Evolutionary conservation across 2,797 vertebrate genomes (phyloP).

Genomic region (Enteromius trimaculatus): DNA sequence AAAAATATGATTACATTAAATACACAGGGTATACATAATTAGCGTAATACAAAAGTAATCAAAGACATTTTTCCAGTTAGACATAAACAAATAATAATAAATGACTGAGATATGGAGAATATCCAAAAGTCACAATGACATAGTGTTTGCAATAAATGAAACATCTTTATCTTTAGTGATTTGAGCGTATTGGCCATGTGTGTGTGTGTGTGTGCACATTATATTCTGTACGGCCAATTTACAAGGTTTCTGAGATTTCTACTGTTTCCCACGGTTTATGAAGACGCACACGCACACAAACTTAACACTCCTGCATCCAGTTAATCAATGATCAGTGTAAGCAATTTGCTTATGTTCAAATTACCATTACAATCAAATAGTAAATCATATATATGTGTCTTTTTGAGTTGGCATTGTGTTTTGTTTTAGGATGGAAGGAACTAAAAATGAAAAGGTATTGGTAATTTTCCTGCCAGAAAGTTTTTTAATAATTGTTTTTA

Average conservation of each 20-base stretch:
- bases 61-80: neutral
- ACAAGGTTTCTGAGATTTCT: neutral
- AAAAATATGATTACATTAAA: neutral
- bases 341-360: neutral
- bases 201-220: neutral
- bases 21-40: neutral
- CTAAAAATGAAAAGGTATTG: neutral
- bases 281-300: neutral
- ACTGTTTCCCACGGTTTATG: conserved; percentile 63
- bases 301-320: neutral
- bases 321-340: neutral
- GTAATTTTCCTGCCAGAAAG: too few species aligned
- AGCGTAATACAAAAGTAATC: neutral
- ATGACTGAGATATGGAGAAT: neutral
- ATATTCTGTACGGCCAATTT: conserved; percentile 23
- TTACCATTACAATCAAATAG: neutral
- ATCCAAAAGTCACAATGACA: neutral
- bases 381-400: neutral
- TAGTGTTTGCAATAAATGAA: neutral
- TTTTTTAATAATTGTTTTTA: neutral
- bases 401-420: neutral
- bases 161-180: neutral
- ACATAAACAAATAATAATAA: neutral
- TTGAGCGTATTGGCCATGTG: conserved; percentile 28
- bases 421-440: neutral